Evolutionary conservation across 1,140 invertebrate species (phyloP).

Genomic region (Pteromalus puparum): DNA sequence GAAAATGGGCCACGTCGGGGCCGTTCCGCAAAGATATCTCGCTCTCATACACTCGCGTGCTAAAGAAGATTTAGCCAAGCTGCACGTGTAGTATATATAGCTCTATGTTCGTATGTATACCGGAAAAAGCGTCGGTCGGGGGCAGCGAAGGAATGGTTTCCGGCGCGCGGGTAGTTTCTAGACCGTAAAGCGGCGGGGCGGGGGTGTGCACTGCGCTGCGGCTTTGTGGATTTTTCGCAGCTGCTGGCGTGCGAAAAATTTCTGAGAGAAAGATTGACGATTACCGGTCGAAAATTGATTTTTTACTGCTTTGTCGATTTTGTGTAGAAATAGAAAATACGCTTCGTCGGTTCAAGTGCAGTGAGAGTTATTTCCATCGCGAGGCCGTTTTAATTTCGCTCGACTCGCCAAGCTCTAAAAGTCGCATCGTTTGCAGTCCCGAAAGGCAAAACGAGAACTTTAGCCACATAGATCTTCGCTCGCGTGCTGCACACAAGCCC

Average conservation of each 20-base stretch:
- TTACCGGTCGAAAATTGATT: too few species aligned
- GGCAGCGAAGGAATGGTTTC: constrained; percentile 33
- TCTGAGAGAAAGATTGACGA: too few species aligned
- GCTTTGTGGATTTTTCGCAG: constrained; percentile 12
- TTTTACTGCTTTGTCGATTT: too few species aligned
- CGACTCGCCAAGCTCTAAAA: neutral
- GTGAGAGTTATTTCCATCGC: too few species aligned
- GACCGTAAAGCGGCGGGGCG: neutral
- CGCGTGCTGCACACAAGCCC: too few species aligned
- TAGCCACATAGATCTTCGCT: neutral
- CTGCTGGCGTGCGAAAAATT: neutral
- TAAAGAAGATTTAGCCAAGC: neutral
- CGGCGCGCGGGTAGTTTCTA: constrained; percentile 17
- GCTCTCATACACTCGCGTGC: constrained; percentile 9
- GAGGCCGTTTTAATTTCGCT: neutral
- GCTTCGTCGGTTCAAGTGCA: too few species aligned
- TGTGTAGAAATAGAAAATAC: too few species aligned
- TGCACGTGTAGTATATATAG: neutral
- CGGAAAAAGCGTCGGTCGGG: neutral
- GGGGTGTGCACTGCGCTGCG: neutral
- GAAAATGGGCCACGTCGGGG: constrained; percentile 24
- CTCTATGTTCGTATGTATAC: neutral
- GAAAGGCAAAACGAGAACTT: neutral
- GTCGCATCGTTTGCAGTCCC: neutral
- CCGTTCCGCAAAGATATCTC: neutral